These are phyloP conservation scores for Tetragnatha montana DNA, from an alignment of 2,888 invertebrate genomes.

Conservation along the genomic window DNA sequence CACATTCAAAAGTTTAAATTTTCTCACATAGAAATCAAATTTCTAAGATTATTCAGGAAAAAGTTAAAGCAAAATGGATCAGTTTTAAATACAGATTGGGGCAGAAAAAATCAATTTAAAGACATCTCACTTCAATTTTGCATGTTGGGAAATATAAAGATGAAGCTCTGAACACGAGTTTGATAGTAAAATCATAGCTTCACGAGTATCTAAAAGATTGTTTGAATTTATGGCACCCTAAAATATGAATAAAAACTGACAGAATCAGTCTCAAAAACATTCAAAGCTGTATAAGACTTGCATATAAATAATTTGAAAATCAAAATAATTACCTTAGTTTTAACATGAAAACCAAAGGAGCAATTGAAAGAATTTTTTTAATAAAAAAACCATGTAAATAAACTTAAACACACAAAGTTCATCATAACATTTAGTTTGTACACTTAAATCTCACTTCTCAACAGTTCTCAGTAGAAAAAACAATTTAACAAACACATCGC, in stretches of 20 bases:
- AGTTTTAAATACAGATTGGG: not conserved
- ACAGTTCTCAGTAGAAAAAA: not conserved
- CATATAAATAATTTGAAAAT: not conserved
- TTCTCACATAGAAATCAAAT: not conserved
- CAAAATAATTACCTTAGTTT: not conserved
- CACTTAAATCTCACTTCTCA: not conserved
- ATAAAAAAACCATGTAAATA: not conserved
- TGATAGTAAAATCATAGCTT: not conserved
- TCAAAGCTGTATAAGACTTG: not conserved
- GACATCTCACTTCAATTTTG: not conserved
- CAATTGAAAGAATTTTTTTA: not conserved
- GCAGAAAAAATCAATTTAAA: not conserved
- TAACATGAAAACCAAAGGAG: too few relatives aligned
- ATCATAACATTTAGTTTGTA: not conserved
- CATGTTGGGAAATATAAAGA: not conserved
- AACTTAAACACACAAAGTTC: not conserved
- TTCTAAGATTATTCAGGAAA: not conserved
- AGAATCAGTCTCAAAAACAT: not conserved
- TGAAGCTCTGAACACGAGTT: not conserved
- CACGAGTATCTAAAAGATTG: not conserved
- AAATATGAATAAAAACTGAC: not conserved
- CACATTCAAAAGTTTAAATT: not conserved
- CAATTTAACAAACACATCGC: slow-evolving; percentile 3
- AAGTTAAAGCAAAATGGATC: not conserved
- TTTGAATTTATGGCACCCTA: not conserved